A percentile compares a stretch with the other conserved stretches of the same genome.
Evolutionary conservation across 2,888 invertebrate species (phyloP).

Genomic region (Branchellion lobata): DNA sequence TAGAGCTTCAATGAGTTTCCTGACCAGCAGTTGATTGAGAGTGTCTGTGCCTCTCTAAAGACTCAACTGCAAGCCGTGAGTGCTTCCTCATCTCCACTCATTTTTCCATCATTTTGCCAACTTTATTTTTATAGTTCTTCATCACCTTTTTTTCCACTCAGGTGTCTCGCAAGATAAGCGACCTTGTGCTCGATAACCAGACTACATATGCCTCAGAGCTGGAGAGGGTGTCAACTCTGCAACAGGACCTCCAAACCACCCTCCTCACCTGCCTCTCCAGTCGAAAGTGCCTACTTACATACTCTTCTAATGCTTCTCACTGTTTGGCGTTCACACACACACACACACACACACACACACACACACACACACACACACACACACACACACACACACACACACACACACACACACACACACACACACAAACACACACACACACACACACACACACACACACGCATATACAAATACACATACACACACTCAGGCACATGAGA

Average conservation of each 20-base stretch:
- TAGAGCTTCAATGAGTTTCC: constrained; percentile 70
- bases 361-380: not conserved
- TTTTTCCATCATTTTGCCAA: too few species aligned
- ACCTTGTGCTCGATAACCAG: constrained; percentile 87
- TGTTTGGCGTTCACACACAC: not conserved
- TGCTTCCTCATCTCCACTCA: constrained; percentile 38
- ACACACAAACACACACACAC: constrained; percentile 15
- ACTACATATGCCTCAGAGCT: constrained; percentile 83
- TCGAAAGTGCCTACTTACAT: constrained; percentile 56
- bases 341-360: not conserved
- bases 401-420: not conserved
- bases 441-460: constrained; percentile 12
- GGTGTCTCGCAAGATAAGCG: constrained; percentile 83
- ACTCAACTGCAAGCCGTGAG: constrained; percentile 79
- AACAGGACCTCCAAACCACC: constrained; percentile 59
- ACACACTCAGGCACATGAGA: constrained; percentile 66
- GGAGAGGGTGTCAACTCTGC: constrained; percentile 65
- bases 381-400: not conserved
- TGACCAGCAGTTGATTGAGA: constrained; percentile 74
- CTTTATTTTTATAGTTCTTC: too few species aligned
- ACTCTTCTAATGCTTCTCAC: not conserved
- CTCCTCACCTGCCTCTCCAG: constrained; percentile 59
- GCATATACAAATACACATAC: not conserved
- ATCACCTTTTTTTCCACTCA: constrained; percentile 49
- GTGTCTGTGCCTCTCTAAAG: constrained; percentile 73